Base-by-base conservation (phyloP, 1,140 invertebrate genomes). In the Tetragnatha versicolor region DNA sequence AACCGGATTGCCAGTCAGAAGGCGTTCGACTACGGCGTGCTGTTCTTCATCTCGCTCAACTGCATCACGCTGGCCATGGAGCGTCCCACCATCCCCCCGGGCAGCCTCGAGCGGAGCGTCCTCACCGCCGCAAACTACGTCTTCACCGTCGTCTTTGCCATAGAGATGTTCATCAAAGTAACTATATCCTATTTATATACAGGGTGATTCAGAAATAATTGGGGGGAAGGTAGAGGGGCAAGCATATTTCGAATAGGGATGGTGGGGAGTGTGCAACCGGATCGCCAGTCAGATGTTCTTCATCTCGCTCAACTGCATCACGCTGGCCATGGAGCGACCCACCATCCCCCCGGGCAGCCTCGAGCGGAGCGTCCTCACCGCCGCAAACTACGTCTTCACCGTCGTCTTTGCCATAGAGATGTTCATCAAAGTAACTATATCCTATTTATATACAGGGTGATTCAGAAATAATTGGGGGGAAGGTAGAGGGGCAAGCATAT, bases 61-160 rank as follows among this genome's bases (percentile, higher is more conserved):
- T 97, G 95, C 85, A 98, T 99, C 75, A 99, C 97, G 0, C 86
- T 99, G 63, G 98, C 98, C 0, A 99, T 99, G 98, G 98, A 99
- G 88, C 86, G 98, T 83, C 98, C 97, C 2, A 97, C 97, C 84
- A 99, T 99, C 86, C 89, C 90, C 4, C 97, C 97, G 60, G 90
- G 93, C 81, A 98, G 96, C 84, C 87, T 88, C 33, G 98, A 99
- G 87, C 88, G 97, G 82, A 83, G 91, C 72, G 97, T 99, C 86
- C 90, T 99, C 14, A 89, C 91, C 14, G 91, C 92, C 81, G 94
- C 95, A 83, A 99, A 99, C 87, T 98, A 99, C 86, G 90, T 98
- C 45, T 99, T 99, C 87, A 99, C 98, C 2, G 91, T 92, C 45
- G 95, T 99, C 25, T 99, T 99, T 85, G 92, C 95, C 2, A 85